Evolutionary conservation across 2,888 invertebrate genomes (phyloP).

Genomic region (Cosmia trapezina): DNA sequence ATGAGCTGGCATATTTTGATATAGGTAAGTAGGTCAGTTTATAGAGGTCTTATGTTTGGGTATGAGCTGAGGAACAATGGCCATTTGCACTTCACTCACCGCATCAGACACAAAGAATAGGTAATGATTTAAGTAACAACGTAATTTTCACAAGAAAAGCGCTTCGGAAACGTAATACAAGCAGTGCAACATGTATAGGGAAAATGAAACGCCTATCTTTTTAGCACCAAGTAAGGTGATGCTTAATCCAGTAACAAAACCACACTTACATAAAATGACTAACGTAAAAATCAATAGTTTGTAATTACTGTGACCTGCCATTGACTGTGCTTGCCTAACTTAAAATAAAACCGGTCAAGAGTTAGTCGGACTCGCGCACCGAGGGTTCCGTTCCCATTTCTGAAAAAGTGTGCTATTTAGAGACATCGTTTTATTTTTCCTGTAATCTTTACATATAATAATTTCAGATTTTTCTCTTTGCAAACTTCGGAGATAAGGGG

Average conservation of each 20-base stretch:
- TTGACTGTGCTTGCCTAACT: neutral
- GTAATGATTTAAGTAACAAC: neutral
- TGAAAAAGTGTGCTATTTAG: no score
- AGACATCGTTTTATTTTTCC: no score
- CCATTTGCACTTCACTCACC: neutral
- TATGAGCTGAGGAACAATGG: neutral
- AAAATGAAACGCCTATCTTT: neutral
- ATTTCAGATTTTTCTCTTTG: no score
- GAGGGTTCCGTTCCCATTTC: no score
- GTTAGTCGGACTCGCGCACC: no score
- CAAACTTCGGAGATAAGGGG: no score
- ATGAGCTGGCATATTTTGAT: constrained; percentile 2
- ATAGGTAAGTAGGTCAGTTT: neutral
- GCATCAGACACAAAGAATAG: neutral
- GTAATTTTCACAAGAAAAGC: neutral
- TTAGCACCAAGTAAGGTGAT: neutral
- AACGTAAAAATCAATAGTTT: constrained; percentile 2
- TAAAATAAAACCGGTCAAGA: no score
- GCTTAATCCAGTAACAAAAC: neutral
- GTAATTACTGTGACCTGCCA: neutral
- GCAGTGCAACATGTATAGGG: neutral
- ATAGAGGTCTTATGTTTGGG: neutral
- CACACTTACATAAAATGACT: neutral
- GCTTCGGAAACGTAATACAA: neutral
- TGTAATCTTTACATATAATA: no score